Conservation (phyloP, 2,888 invertebrate species). For the Aphodius sticticus region DNA sequence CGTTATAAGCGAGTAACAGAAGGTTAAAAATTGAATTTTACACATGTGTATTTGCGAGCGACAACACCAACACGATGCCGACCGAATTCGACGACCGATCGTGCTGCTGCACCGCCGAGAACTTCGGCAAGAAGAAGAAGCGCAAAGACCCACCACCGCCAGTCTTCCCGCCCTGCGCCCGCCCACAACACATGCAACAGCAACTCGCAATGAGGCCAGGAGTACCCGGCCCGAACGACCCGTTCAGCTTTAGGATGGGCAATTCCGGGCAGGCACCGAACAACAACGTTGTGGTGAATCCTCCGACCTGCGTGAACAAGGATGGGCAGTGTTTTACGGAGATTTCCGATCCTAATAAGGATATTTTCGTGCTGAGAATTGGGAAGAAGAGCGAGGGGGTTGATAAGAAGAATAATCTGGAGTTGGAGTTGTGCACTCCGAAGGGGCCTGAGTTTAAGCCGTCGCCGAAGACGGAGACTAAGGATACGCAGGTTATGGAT, state of each 20-base stretch:
- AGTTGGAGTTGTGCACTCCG: constrained; percentile 79
- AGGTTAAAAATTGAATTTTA: too few relatives aligned
- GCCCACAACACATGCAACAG: constrained; percentile 34
- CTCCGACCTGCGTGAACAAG: constrained; percentile 63
- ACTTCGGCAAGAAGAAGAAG: constrained; percentile 53
- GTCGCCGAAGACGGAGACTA: too few relatives aligned
- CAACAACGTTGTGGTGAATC: constrained; percentile 54
- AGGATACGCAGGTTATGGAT: too few relatives aligned
- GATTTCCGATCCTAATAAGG: constrained; percentile 72
- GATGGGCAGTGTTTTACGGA: constrained; percentile 67
- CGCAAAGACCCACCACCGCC: not conserved
- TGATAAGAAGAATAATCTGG: constrained; percentile 73
- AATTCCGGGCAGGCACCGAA: constrained; percentile 43
- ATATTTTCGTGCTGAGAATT: constrained; percentile 75
- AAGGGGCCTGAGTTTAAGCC: too few relatives aligned
- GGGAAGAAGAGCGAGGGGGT: constrained; percentile 78
- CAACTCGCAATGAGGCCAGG: constrained; percentile 50
- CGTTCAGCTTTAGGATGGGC: constrained; percentile 50
- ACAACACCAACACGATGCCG: constrained; percentile 54
- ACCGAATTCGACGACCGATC: constrained; percentile 60
- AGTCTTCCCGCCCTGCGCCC: constrained; percentile 18
- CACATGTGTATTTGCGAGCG: too few relatives aligned
- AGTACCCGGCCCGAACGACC: constrained; percentile 47
- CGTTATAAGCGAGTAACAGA: too few relatives aligned
- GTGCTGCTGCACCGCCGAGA: constrained; percentile 45